Percentiles rank a stretch among this genome's conserved stretches.
Conservation (phyloP, 2,888 invertebrate species). For the Nebria brevicollis region DNA sequence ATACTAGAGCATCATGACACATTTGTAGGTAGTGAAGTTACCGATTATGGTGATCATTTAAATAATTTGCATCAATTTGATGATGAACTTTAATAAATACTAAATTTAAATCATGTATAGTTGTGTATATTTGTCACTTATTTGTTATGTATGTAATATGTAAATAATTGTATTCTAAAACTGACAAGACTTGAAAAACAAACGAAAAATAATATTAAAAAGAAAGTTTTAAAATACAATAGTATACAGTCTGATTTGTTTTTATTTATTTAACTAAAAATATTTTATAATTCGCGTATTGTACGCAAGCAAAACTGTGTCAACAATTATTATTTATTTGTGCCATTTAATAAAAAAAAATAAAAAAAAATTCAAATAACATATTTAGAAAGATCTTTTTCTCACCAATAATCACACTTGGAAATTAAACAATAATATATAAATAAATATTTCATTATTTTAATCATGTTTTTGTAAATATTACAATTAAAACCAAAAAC, state of each 20-base stretch:
- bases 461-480: background rate
- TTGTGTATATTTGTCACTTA: constrained; percentile 5
- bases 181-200: background rate
- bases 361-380: background rate
- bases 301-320: background rate
- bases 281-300: background rate
- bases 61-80: constrained; percentile 80
- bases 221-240: background rate
- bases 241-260: background rate
- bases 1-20: constrained; percentile 84
- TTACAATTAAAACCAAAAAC: background rate
- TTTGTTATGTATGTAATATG: constrained; percentile 1
- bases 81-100: constrained; percentile 76
- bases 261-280: background rate
- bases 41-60: constrained; percentile 87
- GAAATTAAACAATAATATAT: background rate
- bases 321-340: background rate
- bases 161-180: constrained; percentile 3
- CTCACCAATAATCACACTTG: background rate
- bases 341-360: background rate
- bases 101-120: background rate
- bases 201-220: background rate
- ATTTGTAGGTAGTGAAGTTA: constrained; percentile 94
- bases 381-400: no score
- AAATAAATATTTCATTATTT: constrained; percentile 1